phyloP scores from a whole-genome alignment of 2,113 vertebrate species.

The Odontesthes bonariensis region DNA sequence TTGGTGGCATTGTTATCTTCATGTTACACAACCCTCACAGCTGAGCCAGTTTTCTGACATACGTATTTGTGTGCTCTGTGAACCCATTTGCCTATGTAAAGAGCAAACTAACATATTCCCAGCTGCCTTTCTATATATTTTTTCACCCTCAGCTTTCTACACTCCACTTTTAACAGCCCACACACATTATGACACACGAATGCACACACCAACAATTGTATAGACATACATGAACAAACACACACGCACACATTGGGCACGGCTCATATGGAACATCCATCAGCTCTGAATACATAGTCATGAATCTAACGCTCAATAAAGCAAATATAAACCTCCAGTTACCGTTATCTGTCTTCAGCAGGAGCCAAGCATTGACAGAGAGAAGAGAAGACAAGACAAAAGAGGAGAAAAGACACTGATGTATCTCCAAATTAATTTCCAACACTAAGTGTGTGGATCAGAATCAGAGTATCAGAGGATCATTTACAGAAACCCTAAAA shows the following conservation, averaged over 20 bases:
- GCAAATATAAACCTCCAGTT: constrained; percentile 74
- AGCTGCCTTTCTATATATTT: constrained; percentile 51
- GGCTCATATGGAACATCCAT: constrained; percentile 69
- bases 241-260: constrained; percentile 28
- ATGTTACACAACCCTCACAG: constrained; percentile 36
- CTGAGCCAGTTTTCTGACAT: constrained; percentile 32
- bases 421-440: constrained; percentile 5
- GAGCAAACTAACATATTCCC: constrained; percentile 38
- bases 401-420: constrained; percentile 3
- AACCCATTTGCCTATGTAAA: constrained; percentile 47
- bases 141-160: constrained; percentile 35
- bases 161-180: constrained; percentile 52
- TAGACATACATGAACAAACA: constrained; percentile 22
- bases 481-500: constrained; percentile 6
- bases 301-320: constrained; percentile 77
- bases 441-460: constrained; percentile 10
- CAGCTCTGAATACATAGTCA: constrained; percentile 68
- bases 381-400: constrained; percentile 3
- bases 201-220: constrained; percentile 10
- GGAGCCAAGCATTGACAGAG: constrained; percentile 61
- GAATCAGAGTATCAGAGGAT: constrained; percentile 3
- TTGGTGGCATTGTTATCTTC: constrained; percentile 44
- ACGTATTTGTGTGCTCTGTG: constrained; percentile 8
- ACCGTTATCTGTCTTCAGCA: constrained; percentile 75
- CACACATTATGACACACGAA: constrained; percentile 39